Percentiles rank a stretch among this genome's conserved stretches.
phyloP scores from a whole-genome alignment of 1,140 invertebrate species.

The Drosophila tsacasi region DNA sequence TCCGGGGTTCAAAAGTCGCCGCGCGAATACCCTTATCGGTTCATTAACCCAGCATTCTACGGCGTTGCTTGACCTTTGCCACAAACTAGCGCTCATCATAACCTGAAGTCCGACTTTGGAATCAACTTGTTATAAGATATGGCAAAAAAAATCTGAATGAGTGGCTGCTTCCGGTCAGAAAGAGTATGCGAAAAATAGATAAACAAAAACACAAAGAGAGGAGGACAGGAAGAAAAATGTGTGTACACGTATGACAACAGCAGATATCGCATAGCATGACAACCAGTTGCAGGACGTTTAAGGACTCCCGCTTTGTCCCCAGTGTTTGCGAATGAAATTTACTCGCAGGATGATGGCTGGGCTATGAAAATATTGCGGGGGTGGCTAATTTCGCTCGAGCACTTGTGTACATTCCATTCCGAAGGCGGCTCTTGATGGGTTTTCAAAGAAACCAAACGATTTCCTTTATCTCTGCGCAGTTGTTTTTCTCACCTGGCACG shows the following conservation, averaged over 20 bases:
- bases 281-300: slow-evolving; percentile 34
- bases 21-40: slow-evolving; percentile 18
- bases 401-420: slow-evolving; percentile 58
- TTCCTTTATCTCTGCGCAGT: background rate
- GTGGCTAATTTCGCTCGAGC: slow-evolving; percentile 40
- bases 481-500: slow-evolving; percentile 9
- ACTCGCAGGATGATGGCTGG: slow-evolving; percentile 5
- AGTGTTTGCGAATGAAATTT: slow-evolving; percentile 52
- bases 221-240: slow-evolving; percentile 9
- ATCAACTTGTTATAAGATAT: background rate
- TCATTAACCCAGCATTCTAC: slow-evolving; percentile 8
- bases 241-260: slow-evolving; percentile 54
- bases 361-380: slow-evolving; percentile 53
- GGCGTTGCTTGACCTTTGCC: slow-evolving; percentile 31
- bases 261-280: slow-evolving; percentile 66
- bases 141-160: background rate
- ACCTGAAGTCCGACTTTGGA: background rate
- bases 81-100: slow-evolving; percentile 5
- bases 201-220: background rate
- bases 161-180: slow-evolving; percentile 17
- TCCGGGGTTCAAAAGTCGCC: slow-evolving; percentile 22
- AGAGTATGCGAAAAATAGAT: slow-evolving; percentile 18
- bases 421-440: slow-evolving; percentile 22
- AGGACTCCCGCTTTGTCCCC: slow-evolving; percentile 23
- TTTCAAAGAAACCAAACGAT: slow-evolving; percentile 12